Conservation (phyloP, 2,888 invertebrate genomes). For the Lasius fuliginosus region DNA sequence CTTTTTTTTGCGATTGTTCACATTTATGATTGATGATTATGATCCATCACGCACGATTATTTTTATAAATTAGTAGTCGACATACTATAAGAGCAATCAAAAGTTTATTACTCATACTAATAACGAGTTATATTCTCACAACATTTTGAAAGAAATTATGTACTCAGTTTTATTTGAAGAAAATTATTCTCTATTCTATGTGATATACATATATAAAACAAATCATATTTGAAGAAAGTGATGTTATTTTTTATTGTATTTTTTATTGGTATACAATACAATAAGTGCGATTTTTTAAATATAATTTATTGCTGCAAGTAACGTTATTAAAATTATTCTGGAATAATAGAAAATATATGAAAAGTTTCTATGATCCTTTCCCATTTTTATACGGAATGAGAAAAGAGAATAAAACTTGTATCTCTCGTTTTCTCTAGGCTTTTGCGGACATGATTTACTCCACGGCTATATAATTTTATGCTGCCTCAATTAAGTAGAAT, state of each 20-base stretch:
- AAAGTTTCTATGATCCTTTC: neutral
- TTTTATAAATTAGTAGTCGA: neutral
- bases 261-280: neutral
- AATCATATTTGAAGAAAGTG: neutral
- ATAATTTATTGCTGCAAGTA: neutral
- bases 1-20: neutral
- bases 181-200: neutral
- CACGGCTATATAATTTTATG: slow-evolving; percentile 21
- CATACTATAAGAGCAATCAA: neutral
- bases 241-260: neutral
- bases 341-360: neutral
- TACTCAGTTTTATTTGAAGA: neutral
- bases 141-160: neutral
- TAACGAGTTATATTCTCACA: neutral
- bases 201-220: neutral
- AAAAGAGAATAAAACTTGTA: neutral
- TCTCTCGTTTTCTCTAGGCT: neutral
- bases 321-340: neutral
- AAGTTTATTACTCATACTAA: neutral
- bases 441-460: neutral
- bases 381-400: neutral
- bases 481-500: slow-evolving; percentile 28
- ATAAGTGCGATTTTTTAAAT: neutral
- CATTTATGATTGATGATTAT: neutral
- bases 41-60: neutral